A percentile compares a stretch with the other conserved stretches of the same genome.
phyloP scores from a whole-genome alignment of 2,888 invertebrate species.

The Axea sp. region DNA sequence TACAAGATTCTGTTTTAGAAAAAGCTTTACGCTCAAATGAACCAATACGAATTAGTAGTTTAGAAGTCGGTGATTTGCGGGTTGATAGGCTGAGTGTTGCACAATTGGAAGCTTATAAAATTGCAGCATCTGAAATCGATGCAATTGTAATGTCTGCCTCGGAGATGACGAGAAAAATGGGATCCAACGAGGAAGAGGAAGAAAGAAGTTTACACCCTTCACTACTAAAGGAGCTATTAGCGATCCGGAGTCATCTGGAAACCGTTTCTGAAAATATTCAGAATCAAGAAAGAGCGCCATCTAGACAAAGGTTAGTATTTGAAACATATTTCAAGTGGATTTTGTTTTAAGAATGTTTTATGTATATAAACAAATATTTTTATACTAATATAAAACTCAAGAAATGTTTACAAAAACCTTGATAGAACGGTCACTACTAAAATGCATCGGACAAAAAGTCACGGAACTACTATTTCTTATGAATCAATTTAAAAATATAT shows the following conservation, averaged over 20 bases:
- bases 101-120: slow-evolving; percentile 88
- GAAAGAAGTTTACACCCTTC: slow-evolving; percentile 82
- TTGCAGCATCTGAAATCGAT: slow-evolving; percentile 90
- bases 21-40: slow-evolving; percentile 71
- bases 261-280: slow-evolving; percentile 58
- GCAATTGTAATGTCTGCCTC: slow-evolving; percentile 86
- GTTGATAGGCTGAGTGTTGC: slow-evolving; percentile 89
- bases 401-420: too few species aligned
- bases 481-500: too few species aligned
- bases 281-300: slow-evolving; percentile 54
- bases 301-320: slow-evolving; percentile 57
- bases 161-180: slow-evolving; percentile 86
- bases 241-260: slow-evolving; percentile 73
- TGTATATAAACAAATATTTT: too few species aligned
- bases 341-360: too few species aligned
- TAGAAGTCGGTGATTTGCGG: slow-evolving; percentile 87
- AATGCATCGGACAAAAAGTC: too few species aligned
- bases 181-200: slow-evolving; percentile 86
- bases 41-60: slow-evolving; percentile 81
- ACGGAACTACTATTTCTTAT: too few species aligned
- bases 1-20: slow-evolving; percentile 50
- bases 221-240: slow-evolving; percentile 74
- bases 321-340: too few species aligned
- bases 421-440: too few species aligned
- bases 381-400: too few species aligned